Percentiles rank a stretch among this genome's conserved stretches.
These are phyloP conservation scores for Tenualosa thibaudeaui DNA, from an alignment of 2,797 vertebrate genomes.

Conservation along the genomic window DNA sequence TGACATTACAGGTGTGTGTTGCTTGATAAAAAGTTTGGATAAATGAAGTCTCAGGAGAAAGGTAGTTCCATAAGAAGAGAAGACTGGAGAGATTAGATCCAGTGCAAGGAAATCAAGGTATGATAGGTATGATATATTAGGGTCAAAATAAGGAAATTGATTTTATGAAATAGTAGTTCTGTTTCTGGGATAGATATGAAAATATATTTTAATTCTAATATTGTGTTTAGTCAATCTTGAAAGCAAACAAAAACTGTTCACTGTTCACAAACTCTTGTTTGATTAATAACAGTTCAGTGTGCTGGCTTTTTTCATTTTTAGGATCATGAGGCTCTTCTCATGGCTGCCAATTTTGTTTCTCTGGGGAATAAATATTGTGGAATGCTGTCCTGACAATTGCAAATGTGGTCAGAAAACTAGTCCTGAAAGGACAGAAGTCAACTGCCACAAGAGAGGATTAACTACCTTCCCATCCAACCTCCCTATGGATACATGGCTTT, in stretches of 20 bases:
- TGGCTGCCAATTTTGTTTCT: slow-evolving; percentile 38
- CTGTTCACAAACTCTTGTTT: too few relatives aligned
- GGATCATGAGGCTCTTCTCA: slow-evolving; percentile 46
- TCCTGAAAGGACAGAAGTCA: slow-evolving; percentile 70
- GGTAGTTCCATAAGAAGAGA: not conserved
- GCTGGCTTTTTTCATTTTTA: slow-evolving; percentile 1
- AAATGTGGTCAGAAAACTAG: slow-evolving; percentile 64
- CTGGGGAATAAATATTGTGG: slow-evolving; percentile 53
- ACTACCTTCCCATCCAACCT: slow-evolving; percentile 64
- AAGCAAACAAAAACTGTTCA: not conserved
- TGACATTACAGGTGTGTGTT: slow-evolving; percentile 57
- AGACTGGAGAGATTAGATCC: not conserved
- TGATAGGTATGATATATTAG: not conserved
- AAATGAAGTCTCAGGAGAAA: not conserved
- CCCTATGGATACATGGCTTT: slow-evolving; percentile 71
- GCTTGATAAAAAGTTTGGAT: not conserved
- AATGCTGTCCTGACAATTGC: slow-evolving; percentile 67
- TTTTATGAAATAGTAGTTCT: not conserved
- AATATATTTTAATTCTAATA: not conserved
- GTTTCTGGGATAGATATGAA: not conserved
- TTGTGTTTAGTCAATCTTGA: not conserved
- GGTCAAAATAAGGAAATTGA: not conserved
- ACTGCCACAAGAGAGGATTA: slow-evolving; percentile 71
- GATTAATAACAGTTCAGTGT: not conserved
- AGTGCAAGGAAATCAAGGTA: not conserved